Conservation (phyloP, 2,797 vertebrate species). For the Thunnus albacares region DNA sequence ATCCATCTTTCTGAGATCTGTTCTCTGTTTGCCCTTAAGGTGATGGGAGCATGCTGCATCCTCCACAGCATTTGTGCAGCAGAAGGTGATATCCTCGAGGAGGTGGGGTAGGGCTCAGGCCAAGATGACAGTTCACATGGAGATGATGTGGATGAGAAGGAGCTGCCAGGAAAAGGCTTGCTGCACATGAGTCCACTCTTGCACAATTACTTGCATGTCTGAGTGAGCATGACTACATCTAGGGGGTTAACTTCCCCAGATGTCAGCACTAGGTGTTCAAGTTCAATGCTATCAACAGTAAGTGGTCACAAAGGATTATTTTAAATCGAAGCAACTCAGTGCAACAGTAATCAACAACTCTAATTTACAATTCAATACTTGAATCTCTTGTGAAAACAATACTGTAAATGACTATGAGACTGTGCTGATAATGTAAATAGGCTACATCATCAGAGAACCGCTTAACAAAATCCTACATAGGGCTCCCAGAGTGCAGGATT, state of each 20-base stretch:
- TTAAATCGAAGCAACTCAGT: neutral
- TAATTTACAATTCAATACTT: neutral
- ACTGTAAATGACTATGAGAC: neutral
- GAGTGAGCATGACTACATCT: conserved; percentile 46
- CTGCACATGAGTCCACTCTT: conserved; percentile 18
- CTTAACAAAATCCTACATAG: conserved; percentile 18
- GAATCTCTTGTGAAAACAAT: conserved; percentile 3
- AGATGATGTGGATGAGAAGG: conserved; percentile 23
- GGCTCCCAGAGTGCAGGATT: conserved; percentile 18
- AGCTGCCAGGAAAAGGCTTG: conserved; percentile 33
- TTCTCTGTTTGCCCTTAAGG: conserved; percentile 38
- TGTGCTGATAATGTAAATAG: conserved; percentile 29
- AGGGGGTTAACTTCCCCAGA: conserved; percentile 35
- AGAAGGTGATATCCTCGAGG: conserved; percentile 48
- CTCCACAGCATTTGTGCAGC: conserved; percentile 55
- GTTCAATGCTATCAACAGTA: neutral
- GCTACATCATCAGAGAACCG: conserved; percentile 16
- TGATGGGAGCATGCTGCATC: conserved; percentile 34
- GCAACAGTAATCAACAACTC: too few relatives aligned
- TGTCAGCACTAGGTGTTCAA: neutral
- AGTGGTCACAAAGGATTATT: neutral
- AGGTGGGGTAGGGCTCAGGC: conserved; percentile 25
- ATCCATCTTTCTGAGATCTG: conserved; percentile 35
- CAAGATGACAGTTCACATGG: conserved; percentile 31
- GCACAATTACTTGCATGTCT: conserved; percentile 35